phyloP scores from a whole-genome alignment of 1,140 invertebrate genomes.

The Psilanteris sp. region DNA sequence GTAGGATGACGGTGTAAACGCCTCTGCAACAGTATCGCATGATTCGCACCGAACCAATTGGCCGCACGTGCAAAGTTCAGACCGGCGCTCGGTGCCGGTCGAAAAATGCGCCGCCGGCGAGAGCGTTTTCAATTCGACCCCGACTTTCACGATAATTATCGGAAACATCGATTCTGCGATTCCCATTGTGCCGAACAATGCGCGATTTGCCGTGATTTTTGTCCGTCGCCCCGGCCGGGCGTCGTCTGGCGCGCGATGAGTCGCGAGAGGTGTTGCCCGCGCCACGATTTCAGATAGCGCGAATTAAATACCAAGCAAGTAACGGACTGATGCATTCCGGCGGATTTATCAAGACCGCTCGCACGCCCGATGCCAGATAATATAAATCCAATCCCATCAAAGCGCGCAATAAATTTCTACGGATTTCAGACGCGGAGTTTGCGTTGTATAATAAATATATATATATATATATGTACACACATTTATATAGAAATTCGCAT shows the following conservation, averaged over 20 bases:
- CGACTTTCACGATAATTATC: conserved; percentile 59
- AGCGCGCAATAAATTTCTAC: conserved; percentile 41
- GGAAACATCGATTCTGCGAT: conserved; percentile 11
- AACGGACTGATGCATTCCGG: conserved; percentile 38
- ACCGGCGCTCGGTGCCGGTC: too few relatives aligned
- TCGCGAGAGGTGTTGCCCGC: conserved; percentile 13
- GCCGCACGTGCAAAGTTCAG: conserved; percentile 21
- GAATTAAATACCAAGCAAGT: conserved; percentile 48
- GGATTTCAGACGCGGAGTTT: conserved; percentile 29
- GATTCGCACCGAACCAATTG: conserved; percentile 24
- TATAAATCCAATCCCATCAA: conserved; percentile 42
- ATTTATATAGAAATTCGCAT: conserved; percentile 35
- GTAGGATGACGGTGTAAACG: too few relatives aligned
- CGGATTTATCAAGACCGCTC: conserved; percentile 42
- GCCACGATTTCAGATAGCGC: conserved; percentile 25
- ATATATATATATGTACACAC: too few relatives aligned
- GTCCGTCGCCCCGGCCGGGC: neutral
- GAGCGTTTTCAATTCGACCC: conserved; percentile 8
- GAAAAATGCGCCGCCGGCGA: too few relatives aligned
- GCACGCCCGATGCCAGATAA: conserved; percentile 39
- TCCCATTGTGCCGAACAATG: conserved; percentile 33
- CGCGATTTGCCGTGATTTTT: conserved; percentile 22
- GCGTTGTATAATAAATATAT: conserved; percentile 42
- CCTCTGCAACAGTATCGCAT: conserved; percentile 54
- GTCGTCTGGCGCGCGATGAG: neutral